phyloP scores from a whole-genome alignment of 2,888 invertebrate genomes.

The Villa cingulata region DNA sequence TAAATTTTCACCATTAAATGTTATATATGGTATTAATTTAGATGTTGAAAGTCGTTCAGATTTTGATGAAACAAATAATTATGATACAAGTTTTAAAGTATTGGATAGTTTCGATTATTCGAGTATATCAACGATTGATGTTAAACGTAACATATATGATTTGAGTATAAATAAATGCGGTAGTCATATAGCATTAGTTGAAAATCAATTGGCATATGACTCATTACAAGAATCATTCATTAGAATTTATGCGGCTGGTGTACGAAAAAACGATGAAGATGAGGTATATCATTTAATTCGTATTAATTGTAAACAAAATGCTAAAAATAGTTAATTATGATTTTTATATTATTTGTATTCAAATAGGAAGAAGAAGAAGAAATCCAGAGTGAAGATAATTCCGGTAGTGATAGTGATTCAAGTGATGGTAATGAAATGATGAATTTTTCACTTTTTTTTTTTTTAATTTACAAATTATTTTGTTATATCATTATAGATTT shows the following conservation, averaged over 20 bases:
- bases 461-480: neutral
- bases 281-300: constrained; percentile 39
- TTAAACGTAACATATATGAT: constrained; percentile 78
- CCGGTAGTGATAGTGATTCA: constrained; percentile 31
- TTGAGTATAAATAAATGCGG: constrained; percentile 72
- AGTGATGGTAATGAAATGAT: constrained; percentile 23
- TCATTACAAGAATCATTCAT: constrained; percentile 81
- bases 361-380: constrained; percentile 49
- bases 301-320: neutral
- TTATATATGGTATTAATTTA: constrained; percentile 74
- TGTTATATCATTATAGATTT: neutral
- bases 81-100: constrained; percentile 87
- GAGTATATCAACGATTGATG: constrained; percentile 89
- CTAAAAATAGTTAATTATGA: too few species aligned
- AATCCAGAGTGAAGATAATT: constrained; percentile 47
- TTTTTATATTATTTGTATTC: constrained; percentile 15
- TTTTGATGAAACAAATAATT: constrained; percentile 58
- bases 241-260: constrained; percentile 83
- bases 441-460: neutral
- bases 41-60: constrained; percentile 58
- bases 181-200: constrained; percentile 79
- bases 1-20: constrained; percentile 73
- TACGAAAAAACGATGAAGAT: constrained; percentile 75
- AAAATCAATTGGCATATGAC: constrained; percentile 73
- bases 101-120: constrained; percentile 89